phyloP scores from a whole-genome alignment of 2,797 vertebrate genomes.

The Notoglanidium macrostoma region DNA sequence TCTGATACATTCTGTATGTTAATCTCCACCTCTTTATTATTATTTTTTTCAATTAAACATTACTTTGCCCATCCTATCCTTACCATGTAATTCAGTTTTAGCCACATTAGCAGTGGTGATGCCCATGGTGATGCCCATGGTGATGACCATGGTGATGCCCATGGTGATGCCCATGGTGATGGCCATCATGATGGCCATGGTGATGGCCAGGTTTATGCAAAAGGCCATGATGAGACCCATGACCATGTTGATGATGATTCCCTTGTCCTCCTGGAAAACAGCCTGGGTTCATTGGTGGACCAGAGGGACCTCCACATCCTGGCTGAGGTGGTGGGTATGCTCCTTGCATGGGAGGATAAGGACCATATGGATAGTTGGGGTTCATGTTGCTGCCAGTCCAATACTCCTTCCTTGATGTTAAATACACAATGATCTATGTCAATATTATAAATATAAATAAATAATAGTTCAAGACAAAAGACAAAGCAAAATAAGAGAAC shows the following conservation, averaged over 20 bases:
- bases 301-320: not conserved
- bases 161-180: not conserved
- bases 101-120: not conserved
- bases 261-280: not conserved
- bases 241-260: not conserved
- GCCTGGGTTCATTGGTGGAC: conserved; percentile 9
- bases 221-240: not conserved
- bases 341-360: not conserved
- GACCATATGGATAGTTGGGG: not conserved
- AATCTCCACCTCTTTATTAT: not conserved
- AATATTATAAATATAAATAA: not conserved
- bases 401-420: not conserved
- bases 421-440: not conserved
- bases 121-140: not conserved
- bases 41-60: not conserved
- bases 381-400: conserved; percentile 5
- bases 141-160: not conserved
- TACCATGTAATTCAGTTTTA: not conserved
- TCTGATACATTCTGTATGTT: not conserved
- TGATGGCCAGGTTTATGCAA: not conserved
- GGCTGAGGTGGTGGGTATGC: not conserved
- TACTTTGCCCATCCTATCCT: not conserved
- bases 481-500: not conserved
- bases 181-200: not conserved
- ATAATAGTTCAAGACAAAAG: not conserved